Conservation (phyloP, 2,113 vertebrate genomes). For the Desmodus rotundus region DNA sequence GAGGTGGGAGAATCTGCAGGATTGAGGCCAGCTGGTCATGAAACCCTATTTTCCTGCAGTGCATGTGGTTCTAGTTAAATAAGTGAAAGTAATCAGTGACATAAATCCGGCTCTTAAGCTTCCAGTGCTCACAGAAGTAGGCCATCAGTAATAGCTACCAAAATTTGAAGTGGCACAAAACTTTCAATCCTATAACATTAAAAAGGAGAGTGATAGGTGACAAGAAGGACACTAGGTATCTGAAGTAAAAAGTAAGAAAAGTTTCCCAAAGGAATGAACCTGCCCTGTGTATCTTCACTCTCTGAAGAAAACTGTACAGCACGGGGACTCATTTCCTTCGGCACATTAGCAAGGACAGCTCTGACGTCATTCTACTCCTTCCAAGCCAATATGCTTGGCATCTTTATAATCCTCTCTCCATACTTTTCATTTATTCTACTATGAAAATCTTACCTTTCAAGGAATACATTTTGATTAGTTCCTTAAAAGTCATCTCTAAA, state of each 20-base stretch:
- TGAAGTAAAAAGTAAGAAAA: background rate
- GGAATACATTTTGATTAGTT: background rate
- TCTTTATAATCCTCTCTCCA: background rate
- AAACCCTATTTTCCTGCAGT: background rate
- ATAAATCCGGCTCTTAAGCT: background rate
- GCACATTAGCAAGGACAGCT: background rate
- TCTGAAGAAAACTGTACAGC: background rate
- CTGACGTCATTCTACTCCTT: background rate
- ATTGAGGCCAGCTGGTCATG: background rate
- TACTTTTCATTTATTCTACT: background rate
- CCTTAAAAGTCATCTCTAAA: constrained; percentile 34
- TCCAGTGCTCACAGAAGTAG: background rate
- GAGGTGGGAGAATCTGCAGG: background rate
- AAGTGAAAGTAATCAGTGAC: background rate
- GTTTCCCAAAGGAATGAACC: background rate
- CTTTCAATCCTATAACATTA: background rate
- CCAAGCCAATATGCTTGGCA: background rate
- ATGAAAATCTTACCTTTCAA: constrained; percentile 15
- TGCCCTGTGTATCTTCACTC: background rate
- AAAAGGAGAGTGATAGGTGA: background rate
- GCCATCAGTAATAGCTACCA: background rate
- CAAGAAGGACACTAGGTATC: background rate
- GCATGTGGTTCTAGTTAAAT: background rate
- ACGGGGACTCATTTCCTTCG: background rate
- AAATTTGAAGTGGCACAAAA: background rate